phyloP scores from a whole-genome alignment of 2,797 vertebrate genomes.

The Enteromius paludinosus region DNA sequence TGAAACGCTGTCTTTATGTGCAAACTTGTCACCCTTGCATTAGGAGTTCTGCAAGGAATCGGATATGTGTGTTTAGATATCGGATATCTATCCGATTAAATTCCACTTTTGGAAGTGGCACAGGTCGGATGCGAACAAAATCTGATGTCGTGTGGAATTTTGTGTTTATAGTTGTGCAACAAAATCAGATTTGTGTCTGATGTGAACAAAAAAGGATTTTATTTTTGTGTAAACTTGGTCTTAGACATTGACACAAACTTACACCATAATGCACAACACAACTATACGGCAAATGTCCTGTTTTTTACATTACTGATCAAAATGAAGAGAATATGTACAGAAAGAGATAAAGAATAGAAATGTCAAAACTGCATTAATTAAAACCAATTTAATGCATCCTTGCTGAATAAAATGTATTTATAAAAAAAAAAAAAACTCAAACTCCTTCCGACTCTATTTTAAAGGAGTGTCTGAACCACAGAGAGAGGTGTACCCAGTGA shows the following conservation, averaged over 20 bases:
- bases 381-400: background rate
- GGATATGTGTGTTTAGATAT: no score
- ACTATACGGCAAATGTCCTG: no score
- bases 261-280: no score
- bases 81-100: background rate
- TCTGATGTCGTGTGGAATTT: background rate
- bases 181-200: no score
- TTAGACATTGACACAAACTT: no score
- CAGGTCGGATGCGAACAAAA: background rate
- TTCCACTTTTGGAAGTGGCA: background rate
- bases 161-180: no score
- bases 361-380: background rate
- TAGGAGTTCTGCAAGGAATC: no score
- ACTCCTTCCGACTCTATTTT: background rate
- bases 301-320: background rate
- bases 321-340: background rate
- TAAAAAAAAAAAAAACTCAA: background rate
- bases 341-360: background rate
- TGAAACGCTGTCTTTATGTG: no score
- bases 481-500: background rate
- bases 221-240: no score
- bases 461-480: background rate
- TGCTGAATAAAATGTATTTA: background rate
- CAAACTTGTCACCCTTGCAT: no score
- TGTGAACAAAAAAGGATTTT: no score